Conservation (phyloP, 1,140 invertebrate genomes). For the Drosophila persimilis region DNA sequence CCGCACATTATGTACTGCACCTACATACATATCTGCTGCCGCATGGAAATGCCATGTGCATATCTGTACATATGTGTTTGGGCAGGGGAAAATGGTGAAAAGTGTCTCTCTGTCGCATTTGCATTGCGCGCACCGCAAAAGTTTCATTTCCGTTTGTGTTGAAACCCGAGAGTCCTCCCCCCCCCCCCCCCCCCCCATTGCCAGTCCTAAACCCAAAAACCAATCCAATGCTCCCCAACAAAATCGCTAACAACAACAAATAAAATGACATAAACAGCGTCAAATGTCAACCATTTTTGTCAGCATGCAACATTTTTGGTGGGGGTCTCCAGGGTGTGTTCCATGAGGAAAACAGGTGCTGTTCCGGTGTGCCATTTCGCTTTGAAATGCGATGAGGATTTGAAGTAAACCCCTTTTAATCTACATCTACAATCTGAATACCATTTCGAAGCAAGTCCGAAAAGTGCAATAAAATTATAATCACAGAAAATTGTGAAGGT, state of each 20-base stretch:
- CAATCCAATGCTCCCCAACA: no score
- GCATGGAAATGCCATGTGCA: background rate
- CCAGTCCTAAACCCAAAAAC: slow-evolving; percentile 13
- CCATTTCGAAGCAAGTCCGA: no score
- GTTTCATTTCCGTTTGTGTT: slow-evolving; percentile 62
- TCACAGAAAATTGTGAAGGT: no score
- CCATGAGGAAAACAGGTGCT: no score
- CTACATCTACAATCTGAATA: no score
- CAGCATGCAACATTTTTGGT: slow-evolving; percentile 11
- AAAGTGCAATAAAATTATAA: no score
- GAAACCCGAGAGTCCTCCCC: slow-evolving; percentile 1
- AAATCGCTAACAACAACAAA: slow-evolving; percentile 28
- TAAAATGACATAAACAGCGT: slow-evolving; percentile 57
- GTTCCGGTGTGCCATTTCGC: no score
- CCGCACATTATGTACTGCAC: slow-evolving; percentile 1
- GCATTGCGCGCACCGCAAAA: slow-evolving; percentile 59
- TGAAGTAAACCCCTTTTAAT: no score
- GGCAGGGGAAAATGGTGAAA: background rate
- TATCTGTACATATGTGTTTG: slow-evolving; percentile 1
- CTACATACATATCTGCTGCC: no score
- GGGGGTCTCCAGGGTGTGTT: background rate
- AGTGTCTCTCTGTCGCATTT: slow-evolving; percentile 41
- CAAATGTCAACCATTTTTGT: slow-evolving; percentile 55
- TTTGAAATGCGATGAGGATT: no score
- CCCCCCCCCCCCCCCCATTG: background rate